A percentile compares a stretch with the other conserved stretches of the same genome.
phyloP scores from a whole-genome alignment of 2,888 invertebrate genomes.

The Acronicta psi region DNA sequence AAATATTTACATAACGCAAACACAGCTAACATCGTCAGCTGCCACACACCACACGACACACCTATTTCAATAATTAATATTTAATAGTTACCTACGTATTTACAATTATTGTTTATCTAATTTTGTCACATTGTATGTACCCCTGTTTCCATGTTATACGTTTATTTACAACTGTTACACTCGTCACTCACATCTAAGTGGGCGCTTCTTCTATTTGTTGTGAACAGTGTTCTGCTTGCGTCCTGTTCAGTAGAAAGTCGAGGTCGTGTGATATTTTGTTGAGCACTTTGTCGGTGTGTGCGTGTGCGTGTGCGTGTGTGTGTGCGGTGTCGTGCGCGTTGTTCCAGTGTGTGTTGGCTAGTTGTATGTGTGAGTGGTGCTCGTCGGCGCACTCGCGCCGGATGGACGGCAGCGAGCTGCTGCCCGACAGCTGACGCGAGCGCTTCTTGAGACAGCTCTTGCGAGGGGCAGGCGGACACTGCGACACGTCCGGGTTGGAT shows the following conservation, averaged over 20 bases:
- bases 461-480: constrained; percentile 77
- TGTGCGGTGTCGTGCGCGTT: too few relatives aligned
- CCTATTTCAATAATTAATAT: too few relatives aligned
- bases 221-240: constrained; percentile 69
- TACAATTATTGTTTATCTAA: background rate
- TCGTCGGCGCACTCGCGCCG: constrained; percentile 61
- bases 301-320: constrained; percentile 61
- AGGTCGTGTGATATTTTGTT: constrained; percentile 95
- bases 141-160: constrained; percentile 70
- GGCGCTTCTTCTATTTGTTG: constrained; percentile 81
- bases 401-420: constrained; percentile 79
- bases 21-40: too few relatives aligned
- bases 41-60: too few relatives aligned
- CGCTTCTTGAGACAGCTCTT: constrained; percentile 85
- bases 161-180: constrained; percentile 46
- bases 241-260: constrained; percentile 94
- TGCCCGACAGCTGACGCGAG: constrained; percentile 67
- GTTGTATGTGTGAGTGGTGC: constrained; percentile 75
- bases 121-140: constrained; percentile 56
- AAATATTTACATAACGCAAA: too few relatives aligned
- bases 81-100: constrained; percentile 19
- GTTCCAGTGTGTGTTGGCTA: constrained; percentile 79
- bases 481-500: constrained; percentile 81
- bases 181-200: constrained; percentile 65
- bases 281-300: constrained; percentile 90